A percentile compares a stretch with the other conserved stretches of the same genome.
These are phyloP conservation scores for Peromyscus maniculatus DNA, from an alignment of 2,113 vertebrate genomes.

Conservation along the genomic window DNA sequence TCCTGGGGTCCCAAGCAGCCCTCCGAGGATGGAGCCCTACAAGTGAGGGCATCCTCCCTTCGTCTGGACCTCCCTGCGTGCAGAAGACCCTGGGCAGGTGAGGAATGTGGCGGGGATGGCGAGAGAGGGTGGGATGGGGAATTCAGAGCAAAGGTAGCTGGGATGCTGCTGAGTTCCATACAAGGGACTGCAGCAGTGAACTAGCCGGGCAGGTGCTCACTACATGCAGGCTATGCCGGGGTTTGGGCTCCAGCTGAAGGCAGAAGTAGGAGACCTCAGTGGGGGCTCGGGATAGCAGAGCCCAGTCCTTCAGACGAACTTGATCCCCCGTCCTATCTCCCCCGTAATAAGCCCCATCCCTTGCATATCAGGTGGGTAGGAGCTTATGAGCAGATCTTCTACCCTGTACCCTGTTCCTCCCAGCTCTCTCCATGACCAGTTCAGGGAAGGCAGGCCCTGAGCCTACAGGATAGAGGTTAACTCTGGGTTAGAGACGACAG, in stretches of 20 bases:
- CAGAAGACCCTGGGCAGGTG: background rate
- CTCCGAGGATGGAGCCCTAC: background rate
- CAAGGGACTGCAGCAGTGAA: background rate
- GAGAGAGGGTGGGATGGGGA: background rate
- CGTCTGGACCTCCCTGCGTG: rapidly evolving
- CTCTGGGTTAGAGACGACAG: background rate
- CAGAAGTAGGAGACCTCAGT: background rate
- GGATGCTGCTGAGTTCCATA: background rate
- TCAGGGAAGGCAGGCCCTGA: background rate
- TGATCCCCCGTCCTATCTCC: background rate
- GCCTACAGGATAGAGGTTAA: background rate
- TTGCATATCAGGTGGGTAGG: rapidly evolving
- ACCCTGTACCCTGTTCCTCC: background rate
- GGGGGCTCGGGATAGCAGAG: background rate
- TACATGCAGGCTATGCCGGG: rapidly evolving
- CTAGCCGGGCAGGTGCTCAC: rapidly evolving
- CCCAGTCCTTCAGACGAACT: background rate
- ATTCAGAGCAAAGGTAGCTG: background rate
- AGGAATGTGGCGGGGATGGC: rapidly evolving
- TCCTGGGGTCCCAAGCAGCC: rapidly evolving
- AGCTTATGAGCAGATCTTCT: rapidly evolving
- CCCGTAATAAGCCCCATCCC: rapidly evolving
- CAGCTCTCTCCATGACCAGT: background rate
- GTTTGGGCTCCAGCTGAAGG: rapidly evolving
- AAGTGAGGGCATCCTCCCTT: background rate